A percentile compares a stretch with the other conserved stretches of the same genome.
Conservation (phyloP, 2,888 invertebrate genomes). For the Asteroscopus sphinx region DNA sequence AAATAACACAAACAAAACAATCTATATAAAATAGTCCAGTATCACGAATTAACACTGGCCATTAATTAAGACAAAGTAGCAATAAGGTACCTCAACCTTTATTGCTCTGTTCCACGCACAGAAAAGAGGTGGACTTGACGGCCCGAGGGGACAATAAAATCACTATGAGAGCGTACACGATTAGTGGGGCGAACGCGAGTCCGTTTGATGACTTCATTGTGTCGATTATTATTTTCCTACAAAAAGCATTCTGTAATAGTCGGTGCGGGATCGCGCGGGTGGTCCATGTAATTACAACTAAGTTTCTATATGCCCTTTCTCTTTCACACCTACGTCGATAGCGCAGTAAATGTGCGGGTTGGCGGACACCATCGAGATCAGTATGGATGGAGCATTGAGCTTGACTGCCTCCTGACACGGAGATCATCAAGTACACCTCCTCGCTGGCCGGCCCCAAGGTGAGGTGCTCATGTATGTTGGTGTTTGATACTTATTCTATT, state of each 20-base stretch:
- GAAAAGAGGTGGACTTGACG: slow-evolving; percentile 31
- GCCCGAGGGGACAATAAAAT: slow-evolving; percentile 49
- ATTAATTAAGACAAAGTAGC: slow-evolving; percentile 39
- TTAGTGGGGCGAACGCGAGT: slow-evolving; percentile 55
- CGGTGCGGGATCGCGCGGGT: slow-evolving; percentile 77
- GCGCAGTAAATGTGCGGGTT: slow-evolving; percentile 34
- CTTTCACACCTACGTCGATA: slow-evolving; percentile 63
- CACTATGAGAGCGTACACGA: slow-evolving; percentile 41
- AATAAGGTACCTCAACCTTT: slow-evolving; percentile 31
- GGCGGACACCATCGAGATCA: too few relatives aligned
- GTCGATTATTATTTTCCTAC: slow-evolving; percentile 76
- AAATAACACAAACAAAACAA: slow-evolving; percentile 16
- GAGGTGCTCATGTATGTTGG: slow-evolving; percentile 57
- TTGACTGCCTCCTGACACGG: slow-evolving; percentile 96
- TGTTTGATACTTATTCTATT: too few relatives aligned
- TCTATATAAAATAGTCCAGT: not conserved
- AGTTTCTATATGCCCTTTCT: slow-evolving; percentile 64
- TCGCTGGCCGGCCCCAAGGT: slow-evolving; percentile 95
- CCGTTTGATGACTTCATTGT: slow-evolving; percentile 85
- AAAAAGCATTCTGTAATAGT: slow-evolving; percentile 78
- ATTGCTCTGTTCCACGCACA: slow-evolving; percentile 47
- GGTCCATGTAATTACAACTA: slow-evolving; percentile 81
- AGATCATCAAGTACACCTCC: slow-evolving; percentile 97
- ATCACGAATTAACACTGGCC: slow-evolving; percentile 25
- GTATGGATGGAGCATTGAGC: too few relatives aligned